These are phyloP conservation scores for cat (Felis catus) DNA, from an alignment of 2,113 vertebrate species.

Conservation along the genomic window DNA sequence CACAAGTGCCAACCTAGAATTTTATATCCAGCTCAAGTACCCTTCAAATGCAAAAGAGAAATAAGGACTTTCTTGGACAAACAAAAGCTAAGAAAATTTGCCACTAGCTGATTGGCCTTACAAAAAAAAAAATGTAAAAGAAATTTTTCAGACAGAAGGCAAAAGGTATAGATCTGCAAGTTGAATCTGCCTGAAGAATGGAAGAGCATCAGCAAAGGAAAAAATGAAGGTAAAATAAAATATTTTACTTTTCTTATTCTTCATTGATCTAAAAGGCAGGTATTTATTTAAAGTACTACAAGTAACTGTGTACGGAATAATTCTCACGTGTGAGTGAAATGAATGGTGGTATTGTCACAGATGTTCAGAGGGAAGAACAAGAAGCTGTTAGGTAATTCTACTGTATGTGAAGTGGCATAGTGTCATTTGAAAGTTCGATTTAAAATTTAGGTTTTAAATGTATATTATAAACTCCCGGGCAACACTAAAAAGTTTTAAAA, in stretches of 20 bases:
- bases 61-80: background rate
- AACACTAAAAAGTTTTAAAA: background rate
- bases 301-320: background rate
- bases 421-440: background rate
- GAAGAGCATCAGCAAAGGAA: background rate
- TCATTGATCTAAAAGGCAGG: background rate
- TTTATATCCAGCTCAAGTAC: too few relatives aligned
- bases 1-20: background rate
- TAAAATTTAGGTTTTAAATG: background rate
- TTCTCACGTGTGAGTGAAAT: background rate
- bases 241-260: background rate
- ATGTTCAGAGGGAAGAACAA: background rate
- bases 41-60: background rate
- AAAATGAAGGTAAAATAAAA: background rate
- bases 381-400: background rate
- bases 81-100: background rate
- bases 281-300: background rate
- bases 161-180: background rate
- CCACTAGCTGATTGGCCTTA: background rate
- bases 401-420: background rate
- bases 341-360: too few relatives aligned
- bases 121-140: background rate
- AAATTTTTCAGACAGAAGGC: background rate
- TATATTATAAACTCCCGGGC: background rate
- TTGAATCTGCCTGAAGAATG: background rate